These are phyloP conservation scores for Tragelaphus buxtoni DNA, from an alignment of 2,113 vertebrate species.

Conservation along the genomic window DNA sequence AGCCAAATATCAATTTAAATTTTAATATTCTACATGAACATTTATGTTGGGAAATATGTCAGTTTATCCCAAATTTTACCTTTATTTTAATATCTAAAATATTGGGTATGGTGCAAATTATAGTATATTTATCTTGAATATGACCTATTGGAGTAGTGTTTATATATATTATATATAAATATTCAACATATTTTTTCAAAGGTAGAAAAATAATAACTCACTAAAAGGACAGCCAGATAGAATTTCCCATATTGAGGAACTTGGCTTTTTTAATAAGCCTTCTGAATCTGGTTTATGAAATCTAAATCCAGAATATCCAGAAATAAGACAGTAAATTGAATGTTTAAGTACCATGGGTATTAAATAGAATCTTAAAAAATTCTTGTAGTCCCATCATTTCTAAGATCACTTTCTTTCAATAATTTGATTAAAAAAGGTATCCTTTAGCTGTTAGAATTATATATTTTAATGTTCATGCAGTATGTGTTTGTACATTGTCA, in stretches of 20 bases:
- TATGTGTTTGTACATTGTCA: not conserved
- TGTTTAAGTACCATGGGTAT: slow-evolving; percentile 38
- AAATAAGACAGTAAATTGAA: slow-evolving; percentile 51
- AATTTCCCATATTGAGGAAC: slow-evolving; percentile 68
- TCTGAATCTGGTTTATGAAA: slow-evolving; percentile 64
- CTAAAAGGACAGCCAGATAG: slow-evolving; percentile 54
- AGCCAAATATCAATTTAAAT: not conserved
- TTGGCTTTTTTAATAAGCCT: slow-evolving; percentile 56
- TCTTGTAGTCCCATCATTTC: slow-evolving; percentile 52
- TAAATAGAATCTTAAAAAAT: slow-evolving; percentile 52
- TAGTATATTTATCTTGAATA: slow-evolving; percentile 60
- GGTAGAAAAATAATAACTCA: slow-evolving; percentile 58
- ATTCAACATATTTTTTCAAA: slow-evolving; percentile 62
- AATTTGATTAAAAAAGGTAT: slow-evolving; percentile 32
- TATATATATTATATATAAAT: slow-evolving; percentile 61
- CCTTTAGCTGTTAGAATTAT: slow-evolving; percentile 23
- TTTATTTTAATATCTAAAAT: slow-evolving; percentile 53
- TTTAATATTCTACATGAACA: slow-evolving; percentile 9
- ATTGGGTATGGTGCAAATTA: slow-evolving; percentile 42
- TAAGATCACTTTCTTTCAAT: slow-evolving; percentile 30
- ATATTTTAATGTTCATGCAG: not conserved
- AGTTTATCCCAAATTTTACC: slow-evolving; percentile 55
- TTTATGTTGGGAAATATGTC: slow-evolving; percentile 20
- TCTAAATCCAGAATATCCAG: slow-evolving; percentile 51
- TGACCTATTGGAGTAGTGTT: slow-evolving; percentile 45